These are phyloP conservation scores for Gobionotothen gibberifrons DNA, from an alignment of 2,797 vertebrate genomes.

Conservation along the genomic window DNA sequence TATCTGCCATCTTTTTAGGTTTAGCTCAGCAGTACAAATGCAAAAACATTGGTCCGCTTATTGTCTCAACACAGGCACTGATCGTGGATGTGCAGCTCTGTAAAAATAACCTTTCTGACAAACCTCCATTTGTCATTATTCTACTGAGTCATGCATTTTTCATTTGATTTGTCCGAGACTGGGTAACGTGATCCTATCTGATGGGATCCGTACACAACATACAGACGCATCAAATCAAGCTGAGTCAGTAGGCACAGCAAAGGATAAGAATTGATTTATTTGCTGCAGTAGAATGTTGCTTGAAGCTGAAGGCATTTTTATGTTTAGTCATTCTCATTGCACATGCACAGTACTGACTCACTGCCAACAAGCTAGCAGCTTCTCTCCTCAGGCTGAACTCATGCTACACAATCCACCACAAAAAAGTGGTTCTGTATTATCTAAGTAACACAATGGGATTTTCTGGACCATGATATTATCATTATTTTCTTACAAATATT, in stretches of 20 bases:
- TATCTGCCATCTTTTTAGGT: constrained; percentile 28
- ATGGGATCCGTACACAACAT: constrained; percentile 14
- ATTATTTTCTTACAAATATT: no score
- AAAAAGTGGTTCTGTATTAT: no score
- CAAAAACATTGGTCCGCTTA: neutral
- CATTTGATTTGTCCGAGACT: constrained; percentile 26
- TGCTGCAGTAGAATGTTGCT: constrained; percentile 29
- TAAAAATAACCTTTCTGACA: constrained; percentile 14
- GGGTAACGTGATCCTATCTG: constrained; percentile 18
- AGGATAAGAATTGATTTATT: constrained; percentile 23
- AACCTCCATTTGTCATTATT: constrained; percentile 27
- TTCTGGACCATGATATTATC: no score
- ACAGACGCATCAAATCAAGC: constrained; percentile 25
- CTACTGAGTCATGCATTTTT: constrained; percentile 44
- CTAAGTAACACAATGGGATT: no score
- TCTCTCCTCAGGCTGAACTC: no score
- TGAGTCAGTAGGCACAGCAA: constrained; percentile 27
- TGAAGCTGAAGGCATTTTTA: constrained; percentile 46
- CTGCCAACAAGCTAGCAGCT: constrained; percentile 7
- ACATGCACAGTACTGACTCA: constrained; percentile 41
- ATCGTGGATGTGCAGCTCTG: constrained; percentile 8
- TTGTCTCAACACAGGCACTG: constrained; percentile 3
- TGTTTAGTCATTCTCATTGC: constrained; percentile 58
- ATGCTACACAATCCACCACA: no score
- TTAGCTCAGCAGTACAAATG: constrained; percentile 21